phyloP scores from a whole-genome alignment of 2,888 invertebrate species.

The Phasia obesa region DNA sequence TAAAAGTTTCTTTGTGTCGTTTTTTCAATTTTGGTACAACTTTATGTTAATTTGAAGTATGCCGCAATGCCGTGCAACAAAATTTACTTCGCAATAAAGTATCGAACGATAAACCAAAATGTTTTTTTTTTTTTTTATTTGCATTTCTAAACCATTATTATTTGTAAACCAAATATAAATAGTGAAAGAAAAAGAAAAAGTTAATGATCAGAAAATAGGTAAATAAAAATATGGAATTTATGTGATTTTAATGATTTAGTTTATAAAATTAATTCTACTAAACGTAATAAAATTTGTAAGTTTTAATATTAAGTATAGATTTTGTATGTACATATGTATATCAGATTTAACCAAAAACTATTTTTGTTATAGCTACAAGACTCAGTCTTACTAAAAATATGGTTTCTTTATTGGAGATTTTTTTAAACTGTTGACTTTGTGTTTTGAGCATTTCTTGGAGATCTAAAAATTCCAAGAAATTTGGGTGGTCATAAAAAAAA shows the following conservation, averaged over 20 bases:
- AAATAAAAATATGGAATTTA: slow-evolving; percentile 16
- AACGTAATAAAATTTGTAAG: neutral
- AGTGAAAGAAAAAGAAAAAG: neutral
- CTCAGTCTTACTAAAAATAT: no score
- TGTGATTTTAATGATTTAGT: slow-evolving; percentile 4
- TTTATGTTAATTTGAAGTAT: slow-evolving; percentile 60
- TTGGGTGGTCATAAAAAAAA: no score
- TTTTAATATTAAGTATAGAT: no score
- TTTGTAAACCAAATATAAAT: neutral
- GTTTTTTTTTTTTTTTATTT: slow-evolving; percentile 27
- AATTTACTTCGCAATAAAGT: slow-evolving; percentile 11
- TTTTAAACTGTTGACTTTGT: no score
- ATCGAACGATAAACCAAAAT: slow-evolving; percentile 8
- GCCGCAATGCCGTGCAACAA: slow-evolving; percentile 36
- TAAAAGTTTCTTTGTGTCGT: neutral
- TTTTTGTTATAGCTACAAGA: no score
- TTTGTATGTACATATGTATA: no score
- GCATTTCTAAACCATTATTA: slow-evolving; percentile 35
- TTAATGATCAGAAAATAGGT: slow-evolving; percentile 9
- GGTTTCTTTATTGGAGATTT: no score
- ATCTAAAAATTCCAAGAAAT: no score
- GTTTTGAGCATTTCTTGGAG: no score
- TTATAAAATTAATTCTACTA: slow-evolving; percentile 1
- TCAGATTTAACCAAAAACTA: no score
- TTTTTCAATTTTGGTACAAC: neutral